Evolutionary conservation across 2,797 vertebrate species (phyloP).

Genomic region (Epinephelus awoara): DNA sequence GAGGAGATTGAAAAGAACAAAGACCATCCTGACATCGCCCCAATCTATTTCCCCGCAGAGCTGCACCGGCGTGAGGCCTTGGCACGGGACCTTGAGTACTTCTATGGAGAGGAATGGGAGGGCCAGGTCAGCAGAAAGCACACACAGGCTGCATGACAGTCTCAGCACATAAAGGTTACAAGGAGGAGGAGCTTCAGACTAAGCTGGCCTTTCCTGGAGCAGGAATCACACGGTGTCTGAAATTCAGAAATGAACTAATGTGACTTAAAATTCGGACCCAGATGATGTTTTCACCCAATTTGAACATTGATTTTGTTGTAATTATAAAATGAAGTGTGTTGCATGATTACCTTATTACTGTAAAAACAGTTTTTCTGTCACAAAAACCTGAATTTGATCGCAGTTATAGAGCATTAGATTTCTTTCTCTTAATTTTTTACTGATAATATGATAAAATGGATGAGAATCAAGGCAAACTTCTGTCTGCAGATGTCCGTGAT

Average conservation of each 20-base stretch:
- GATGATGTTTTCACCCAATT: too few relatives aligned
- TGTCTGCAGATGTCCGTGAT: too few relatives aligned
- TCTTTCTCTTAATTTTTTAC: too few relatives aligned
- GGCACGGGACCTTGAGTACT: constrained; percentile 86
- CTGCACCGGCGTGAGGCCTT: constrained; percentile 87
- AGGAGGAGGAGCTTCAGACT: not conserved
- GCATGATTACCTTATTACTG: too few relatives aligned
- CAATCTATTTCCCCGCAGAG: constrained; percentile 90
- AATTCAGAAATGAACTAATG: not conserved
- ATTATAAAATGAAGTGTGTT: not conserved
- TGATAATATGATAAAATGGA: too few relatives aligned
- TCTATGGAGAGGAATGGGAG: constrained; percentile 90
- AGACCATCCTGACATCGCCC: constrained; percentile 86
- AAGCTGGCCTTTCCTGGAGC: not conserved
- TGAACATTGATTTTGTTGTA: too few relatives aligned
- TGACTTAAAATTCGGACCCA: not conserved
- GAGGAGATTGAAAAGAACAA: constrained; percentile 90
- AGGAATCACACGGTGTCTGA: not conserved
- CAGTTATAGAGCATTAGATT: too few relatives aligned
- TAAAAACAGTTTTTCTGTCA: too few relatives aligned
- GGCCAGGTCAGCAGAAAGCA: constrained; percentile 64
- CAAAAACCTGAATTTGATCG: too few relatives aligned
- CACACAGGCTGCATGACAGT: not conserved
- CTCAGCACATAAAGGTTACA: not conserved
- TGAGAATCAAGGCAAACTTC: too few relatives aligned